A percentile compares a stretch with the other conserved stretches of the same genome.
These are phyloP conservation scores for Melikaiella ostensackeni DNA, from an alignment of 2,888 invertebrate species.

Conservation along the genomic window DNA sequence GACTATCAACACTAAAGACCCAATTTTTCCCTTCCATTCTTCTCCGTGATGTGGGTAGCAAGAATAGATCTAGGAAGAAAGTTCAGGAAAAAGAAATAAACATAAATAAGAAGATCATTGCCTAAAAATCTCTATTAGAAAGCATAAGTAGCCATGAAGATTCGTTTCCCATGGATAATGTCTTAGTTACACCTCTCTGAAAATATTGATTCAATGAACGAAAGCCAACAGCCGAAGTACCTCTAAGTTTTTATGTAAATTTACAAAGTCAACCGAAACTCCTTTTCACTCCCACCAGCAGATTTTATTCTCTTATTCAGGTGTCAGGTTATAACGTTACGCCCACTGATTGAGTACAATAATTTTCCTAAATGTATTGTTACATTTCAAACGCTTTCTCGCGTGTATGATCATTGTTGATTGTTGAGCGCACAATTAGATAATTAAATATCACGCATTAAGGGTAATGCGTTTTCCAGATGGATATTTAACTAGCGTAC, in stretches of 20 bases:
- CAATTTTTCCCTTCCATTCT: too few species aligned
- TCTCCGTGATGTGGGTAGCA: too few species aligned
- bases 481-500: slow-evolving; percentile 19
- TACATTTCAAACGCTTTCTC: slow-evolving; percentile 5
- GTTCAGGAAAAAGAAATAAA: slow-evolving; percentile 1
- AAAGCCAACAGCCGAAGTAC: not conserved
- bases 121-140: slow-evolving; percentile 9
- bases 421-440: slow-evolving; percentile 28
- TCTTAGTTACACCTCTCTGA: not conserved
- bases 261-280: not conserved
- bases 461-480: slow-evolving; percentile 16
- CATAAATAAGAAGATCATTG: not conserved
- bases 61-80: too few species aligned
- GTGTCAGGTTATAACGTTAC: too few species aligned
- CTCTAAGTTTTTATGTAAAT: slow-evolving; percentile 21
- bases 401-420: not conserved
- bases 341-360: not conserved
- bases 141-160: not conserved
- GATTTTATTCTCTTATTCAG: not conserved
- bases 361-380: slow-evolving; percentile 9
- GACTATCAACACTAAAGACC: too few species aligned
- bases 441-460: slow-evolving; percentile 27
- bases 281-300: not conserved
- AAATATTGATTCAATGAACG: slow-evolving; percentile 10
- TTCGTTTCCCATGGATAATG: not conserved